Base-by-base conservation (phyloP, 2,888 invertebrate genomes). In the Troilus luridus region DNA sequence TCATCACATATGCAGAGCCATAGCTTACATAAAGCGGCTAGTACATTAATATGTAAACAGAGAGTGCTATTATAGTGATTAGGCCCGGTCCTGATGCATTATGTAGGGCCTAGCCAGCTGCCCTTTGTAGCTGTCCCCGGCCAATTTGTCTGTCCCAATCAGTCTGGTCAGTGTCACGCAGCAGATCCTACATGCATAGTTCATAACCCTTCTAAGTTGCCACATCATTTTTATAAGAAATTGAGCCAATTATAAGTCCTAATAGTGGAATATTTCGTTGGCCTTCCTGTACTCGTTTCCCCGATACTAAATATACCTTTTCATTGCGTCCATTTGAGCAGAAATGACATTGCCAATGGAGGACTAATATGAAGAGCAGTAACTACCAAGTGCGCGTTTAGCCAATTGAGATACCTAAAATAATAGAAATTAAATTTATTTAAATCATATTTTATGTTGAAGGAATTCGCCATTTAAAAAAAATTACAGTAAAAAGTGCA, bases 11-110 rank as follows among this genome's bases (percentile, higher is more conserved):
- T 85, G 54, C 85, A 85, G 72, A 41, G 9, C 5, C 11, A 19
- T 17, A 41, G 85, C 85, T 54, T 85, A n/a, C 85, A 85, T 85
- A 85, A 85, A 85, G 56, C 85, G 85, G 85, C 56, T n/a, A 56
- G 85, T 85, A 21, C 85, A 85, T 85, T 85, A 85, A 85, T 85
- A 85, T 85, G 85, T 85, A 85, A 85, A 58, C 85, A 58, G 85
- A 85, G 85, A 85, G 85, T 56, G 85, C 56, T 85, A 58, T 58
- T 85, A 58, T 85, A 85, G 85, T 85, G 85, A 85, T 85, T 85
- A 85, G 85, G 41, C 2, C n/a, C 12, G 5, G 11, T 14, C 3
- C 14, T 54, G 56, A 85, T 85, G 85, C 56, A 85, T 85, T 85
- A 85, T 85, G 85, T 21, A 56, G 56, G 21, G 5, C 12, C 11